Evolutionary conservation across 2,888 invertebrate genomes (phyloP), one percentile per base, ranked within the genome.

Genomic region (Drepanosiphum platanoidis): DNA sequence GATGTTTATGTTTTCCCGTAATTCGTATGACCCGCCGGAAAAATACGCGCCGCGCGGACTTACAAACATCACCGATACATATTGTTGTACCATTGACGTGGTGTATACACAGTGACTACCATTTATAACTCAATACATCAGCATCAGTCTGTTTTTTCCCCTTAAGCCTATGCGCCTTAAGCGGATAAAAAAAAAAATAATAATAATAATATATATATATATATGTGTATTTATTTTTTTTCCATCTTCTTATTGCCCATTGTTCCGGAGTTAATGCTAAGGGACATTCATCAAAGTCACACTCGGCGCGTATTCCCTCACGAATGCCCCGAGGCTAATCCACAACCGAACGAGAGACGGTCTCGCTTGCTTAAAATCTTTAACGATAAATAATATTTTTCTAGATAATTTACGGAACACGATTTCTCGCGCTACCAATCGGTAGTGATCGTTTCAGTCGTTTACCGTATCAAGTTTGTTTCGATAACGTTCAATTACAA

Each of bases 201-300:
- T n/a, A n/a, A n/a, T n/a, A 52, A 75, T 18, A 52, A 15, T 52
- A 13, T 15, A 52, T 11, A 11, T 13, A 13, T 52, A 52, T 52
- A 52, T 52, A 8, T 15, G 11, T 15, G 11, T 52, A 52, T 52
- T 52, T 70, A 36, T 81, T 36, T 22, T 83, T 64, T 79, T 72
- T 46, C 11, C 22, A 64, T 82, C 8, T 83, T 74, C 82, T 64
- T 74, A 66, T 66, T n/a, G 46, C 27, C 32, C 27, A 83, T 74
- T 83, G 64, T 83, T 64, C 34, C 32, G 7, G 18, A 75, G 15
- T 74, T 75, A 83, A 75, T 83, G 32, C 22, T 42, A 32, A 34
- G 34, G 52, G 34, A 74, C 74, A 83, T 83, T 34, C 32, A 83
- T 83, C 83, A 83, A 83, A 83, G 74, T 83, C 83, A 74, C 46